These are phyloP conservation scores for Pogonocherus hispidulus DNA, from an alignment of 2,888 invertebrate genomes.

Conservation along the genomic window DNA sequence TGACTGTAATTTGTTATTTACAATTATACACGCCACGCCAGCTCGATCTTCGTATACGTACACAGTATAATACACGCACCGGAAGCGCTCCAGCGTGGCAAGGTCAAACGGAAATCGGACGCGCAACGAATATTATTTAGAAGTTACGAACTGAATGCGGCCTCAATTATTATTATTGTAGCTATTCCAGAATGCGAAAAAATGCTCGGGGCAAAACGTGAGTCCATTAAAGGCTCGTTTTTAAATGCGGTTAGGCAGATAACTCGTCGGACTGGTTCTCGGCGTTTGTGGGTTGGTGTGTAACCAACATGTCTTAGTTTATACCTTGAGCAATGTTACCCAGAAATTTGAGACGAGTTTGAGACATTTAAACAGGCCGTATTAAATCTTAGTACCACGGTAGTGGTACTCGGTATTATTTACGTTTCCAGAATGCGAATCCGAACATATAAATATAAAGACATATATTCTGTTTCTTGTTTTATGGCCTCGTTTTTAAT, in stretches of 20 bases:
- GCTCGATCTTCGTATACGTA: conserved; percentile 22
- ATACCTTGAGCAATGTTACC: neutral
- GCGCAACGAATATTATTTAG: conserved; percentile 15
- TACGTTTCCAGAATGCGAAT: too few relatives aligned
- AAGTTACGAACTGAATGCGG: neutral
- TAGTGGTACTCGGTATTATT: too few relatives aligned
- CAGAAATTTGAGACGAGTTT: neutral
- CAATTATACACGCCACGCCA: conserved; percentile 39
- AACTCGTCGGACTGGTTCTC: conserved; percentile 8
- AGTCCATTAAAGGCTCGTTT: neutral
- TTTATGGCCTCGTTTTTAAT: too few relatives aligned
- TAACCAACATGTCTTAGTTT: conserved; percentile 4
- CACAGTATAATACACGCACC: neutral
- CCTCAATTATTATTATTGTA: neutral
- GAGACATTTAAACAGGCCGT: neutral
- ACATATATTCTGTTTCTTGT: too few relatives aligned
- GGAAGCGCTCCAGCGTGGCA: neutral
- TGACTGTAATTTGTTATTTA: conserved; percentile 42
- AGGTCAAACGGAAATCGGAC: conserved; percentile 29
- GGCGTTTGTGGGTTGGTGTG: conserved; percentile 8
- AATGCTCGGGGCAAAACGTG: neutral
- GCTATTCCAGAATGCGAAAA: neutral
- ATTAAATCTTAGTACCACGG: neutral
- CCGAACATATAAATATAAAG: too few relatives aligned
- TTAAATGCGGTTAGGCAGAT: neutral